Conservation (phyloP, 64 coral and sea anemone genomes). For the Stylophora pistillata region DNA sequence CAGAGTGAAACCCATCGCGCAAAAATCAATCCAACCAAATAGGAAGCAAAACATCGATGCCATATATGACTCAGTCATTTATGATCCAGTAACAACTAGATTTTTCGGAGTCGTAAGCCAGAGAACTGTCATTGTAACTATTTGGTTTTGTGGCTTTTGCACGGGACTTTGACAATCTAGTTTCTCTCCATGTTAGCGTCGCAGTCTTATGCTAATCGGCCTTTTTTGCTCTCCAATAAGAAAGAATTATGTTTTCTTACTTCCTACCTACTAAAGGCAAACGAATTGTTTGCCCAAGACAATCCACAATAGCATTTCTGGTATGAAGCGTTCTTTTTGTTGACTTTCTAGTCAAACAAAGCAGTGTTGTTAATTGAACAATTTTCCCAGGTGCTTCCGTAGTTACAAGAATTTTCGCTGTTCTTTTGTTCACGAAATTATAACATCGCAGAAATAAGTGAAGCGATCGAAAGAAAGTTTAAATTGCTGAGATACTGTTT, state of each 20-base stretch:
- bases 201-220: too few relatives aligned
- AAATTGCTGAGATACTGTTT: neutral
- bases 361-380: conserved; percentile 19
- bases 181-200: too few relatives aligned
- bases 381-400: neutral
- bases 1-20: too few relatives aligned
- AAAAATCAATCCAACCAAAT: too few relatives aligned
- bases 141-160: too few relatives aligned
- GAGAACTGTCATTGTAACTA: too few relatives aligned
- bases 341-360: conserved; percentile 19
- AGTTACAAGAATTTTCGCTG: neutral
- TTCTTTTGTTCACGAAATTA: neutral
- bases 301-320: neutral
- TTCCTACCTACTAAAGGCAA: neutral
- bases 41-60: too few relatives aligned
- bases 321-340: neutral
- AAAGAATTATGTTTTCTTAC: neutral
- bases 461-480: neutral
- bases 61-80: too few relatives aligned
- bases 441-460: neutral
- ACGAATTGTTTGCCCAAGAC: conserved; percentile 13
- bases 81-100: too few relatives aligned
- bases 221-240: neutral
- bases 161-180: too few relatives aligned
- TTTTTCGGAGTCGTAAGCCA: too few relatives aligned